Base-by-base conservation (phyloP, 2,797 vertebrate genomes). In the Chrysocyon brachyurus region DNA sequence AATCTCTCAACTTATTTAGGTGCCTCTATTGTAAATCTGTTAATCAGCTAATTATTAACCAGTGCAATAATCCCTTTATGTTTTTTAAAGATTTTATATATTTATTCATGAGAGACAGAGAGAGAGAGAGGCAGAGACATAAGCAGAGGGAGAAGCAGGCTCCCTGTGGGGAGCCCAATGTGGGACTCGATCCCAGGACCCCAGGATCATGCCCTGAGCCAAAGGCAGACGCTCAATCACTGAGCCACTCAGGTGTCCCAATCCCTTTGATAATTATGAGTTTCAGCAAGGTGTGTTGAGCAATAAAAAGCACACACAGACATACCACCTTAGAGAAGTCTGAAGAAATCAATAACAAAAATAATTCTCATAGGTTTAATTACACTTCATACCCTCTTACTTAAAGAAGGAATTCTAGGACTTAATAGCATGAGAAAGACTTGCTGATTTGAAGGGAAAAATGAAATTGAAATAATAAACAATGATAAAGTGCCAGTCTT, bases 381-480 rank as follows among this genome's bases (percentile, higher is more conserved):
- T 84, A 75, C 2, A 81, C 12, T 78, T 68, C 10, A 28, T 10
- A 61, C 2, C 16, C 28, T 1, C 16, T 93, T 81, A 22, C 15
- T 22, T 70, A 87, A 70, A 86, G 36, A 77, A 86, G 54, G 90
- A 61, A 16, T 91, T 54, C 21, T 72, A 89, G 40, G 52, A 87
- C 22, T 57, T 56, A 81, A 24, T 7, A 90, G 75, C 66, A 59
- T 56, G 59, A 91, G 11, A 5, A 82, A 87, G 57, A 77, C 68
- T 81, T 84, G 59, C 75, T 70, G 14, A 72, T 61, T n/a, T 66
- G 61, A 85, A 93, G 54, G 81, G n/a, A 6, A 52, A 87, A 72
- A 90, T 19, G 15, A 72, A 96, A 86, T 78, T 52, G 73, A 79
- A 96, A 86, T 73, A 77, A 92, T 77, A 31, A 93, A 61, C 6